Percentiles rank a stretch among this genome's conserved stretches.
Evolutionary conservation across 2,797 vertebrate species (phyloP).

Genomic region (Peromyscus melanophrys): DNA sequence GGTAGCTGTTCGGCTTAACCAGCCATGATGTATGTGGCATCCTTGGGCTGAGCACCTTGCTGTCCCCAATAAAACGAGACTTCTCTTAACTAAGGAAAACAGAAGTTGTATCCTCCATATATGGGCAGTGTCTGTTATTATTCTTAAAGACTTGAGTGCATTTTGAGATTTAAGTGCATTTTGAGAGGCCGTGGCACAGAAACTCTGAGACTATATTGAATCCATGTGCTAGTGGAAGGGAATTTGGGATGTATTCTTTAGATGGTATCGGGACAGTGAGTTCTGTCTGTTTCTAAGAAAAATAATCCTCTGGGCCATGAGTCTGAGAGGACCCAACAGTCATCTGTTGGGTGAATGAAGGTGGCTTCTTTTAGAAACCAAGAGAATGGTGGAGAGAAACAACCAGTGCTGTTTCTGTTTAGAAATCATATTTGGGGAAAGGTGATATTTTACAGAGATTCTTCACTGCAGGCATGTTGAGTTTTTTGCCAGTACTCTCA

Average conservation of each 20-base stretch:
- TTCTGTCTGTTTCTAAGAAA: conserved; percentile 44
- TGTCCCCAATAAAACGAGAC: neutral
- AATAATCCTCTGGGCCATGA: neutral
- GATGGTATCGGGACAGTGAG: neutral
- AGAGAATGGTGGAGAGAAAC: neutral
- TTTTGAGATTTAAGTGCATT: neutral
- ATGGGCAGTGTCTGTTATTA: neutral
- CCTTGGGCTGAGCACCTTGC: neutral
- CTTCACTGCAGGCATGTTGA: neutral
- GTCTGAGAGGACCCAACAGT: neutral
- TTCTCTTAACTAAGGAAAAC: neutral
- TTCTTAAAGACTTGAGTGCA: neutral
- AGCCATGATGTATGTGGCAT: neutral
- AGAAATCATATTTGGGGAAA: conserved; percentile 5
- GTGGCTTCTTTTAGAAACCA: conserved; percentile 27
- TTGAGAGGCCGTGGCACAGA: conserved; percentile 20
- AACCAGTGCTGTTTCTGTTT: neutral
- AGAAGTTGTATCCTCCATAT: neutral
- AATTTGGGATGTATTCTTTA: neutral
- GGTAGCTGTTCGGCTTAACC: neutral
- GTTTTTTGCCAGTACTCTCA: neutral
- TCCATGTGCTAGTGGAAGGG: neutral
- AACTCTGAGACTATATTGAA: conserved; percentile 23
- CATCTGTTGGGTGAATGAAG: neutral
- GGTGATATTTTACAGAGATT: conserved; percentile 23